phyloP scores from a whole-genome alignment of 2,888 invertebrate genomes.

The Drosophila quasianomalipes region DNA sequence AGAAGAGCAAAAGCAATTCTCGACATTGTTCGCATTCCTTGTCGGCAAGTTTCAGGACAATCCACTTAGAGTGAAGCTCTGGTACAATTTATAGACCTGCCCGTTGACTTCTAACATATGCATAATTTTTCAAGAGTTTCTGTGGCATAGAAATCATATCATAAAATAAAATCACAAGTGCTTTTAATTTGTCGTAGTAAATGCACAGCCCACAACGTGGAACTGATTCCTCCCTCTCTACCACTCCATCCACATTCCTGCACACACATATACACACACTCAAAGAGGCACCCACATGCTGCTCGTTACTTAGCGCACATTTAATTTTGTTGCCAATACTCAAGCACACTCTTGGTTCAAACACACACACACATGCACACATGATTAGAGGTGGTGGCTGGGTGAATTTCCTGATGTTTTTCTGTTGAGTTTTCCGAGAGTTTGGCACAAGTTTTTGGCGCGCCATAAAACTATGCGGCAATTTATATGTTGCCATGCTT shows the following conservation, averaged over 20 bases:
- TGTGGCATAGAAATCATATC: constrained; percentile 64
- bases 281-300: constrained; percentile 22
- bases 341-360: constrained; percentile 12
- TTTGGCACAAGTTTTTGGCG: constrained; percentile 57
- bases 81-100: constrained; percentile 68
- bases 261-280: not conserved
- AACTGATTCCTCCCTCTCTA: constrained; percentile 1
- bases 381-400: constrained; percentile 25
- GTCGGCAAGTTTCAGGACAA: constrained; percentile 39
- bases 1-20: constrained; percentile 34
- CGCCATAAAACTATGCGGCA: constrained; percentile 77
- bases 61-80: constrained; percentile 43
- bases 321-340: constrained; percentile 76
- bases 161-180: constrained; percentile 79
- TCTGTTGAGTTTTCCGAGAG: constrained; percentile 14
- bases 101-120: constrained; percentile 78
- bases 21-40: constrained; percentile 47
- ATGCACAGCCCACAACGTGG: constrained; percentile 44
- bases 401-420: constrained; percentile 16
- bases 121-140: constrained; percentile 75
- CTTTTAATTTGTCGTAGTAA: constrained; percentile 76
- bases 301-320: constrained; percentile 77
- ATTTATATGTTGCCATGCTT: constrained; percentile 71
- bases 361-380: not conserved
- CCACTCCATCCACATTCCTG: not conserved